Conservation (phyloP, 2,113 vertebrate species). For the Tringa solitaria region DNA sequence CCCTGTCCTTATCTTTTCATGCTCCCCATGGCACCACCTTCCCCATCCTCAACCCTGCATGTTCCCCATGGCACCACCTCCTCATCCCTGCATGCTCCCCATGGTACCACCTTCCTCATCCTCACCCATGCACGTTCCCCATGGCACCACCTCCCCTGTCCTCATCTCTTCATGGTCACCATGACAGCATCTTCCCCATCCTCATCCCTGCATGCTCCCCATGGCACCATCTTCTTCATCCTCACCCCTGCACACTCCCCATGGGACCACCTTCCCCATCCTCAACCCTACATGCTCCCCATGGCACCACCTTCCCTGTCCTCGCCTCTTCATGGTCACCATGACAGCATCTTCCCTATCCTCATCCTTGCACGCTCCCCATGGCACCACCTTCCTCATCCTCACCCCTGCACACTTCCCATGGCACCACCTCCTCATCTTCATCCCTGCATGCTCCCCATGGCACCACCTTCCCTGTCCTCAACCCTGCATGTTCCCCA, state of each 20-base stretch:
- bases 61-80: background rate
- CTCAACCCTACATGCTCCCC: rapidly evolving
- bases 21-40: background rate
- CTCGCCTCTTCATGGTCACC: background rate
- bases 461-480: background rate
- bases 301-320: background rate
- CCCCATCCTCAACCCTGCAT: background rate
- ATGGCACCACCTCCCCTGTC: background rate
- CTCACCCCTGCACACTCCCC: too few species aligned
- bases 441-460: background rate
- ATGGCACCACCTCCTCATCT: background rate
- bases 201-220: background rate
- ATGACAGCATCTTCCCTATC: background rate
- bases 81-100: too few species aligned
- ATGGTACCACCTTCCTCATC: background rate
- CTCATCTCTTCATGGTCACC: background rate
- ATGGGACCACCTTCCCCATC: background rate
- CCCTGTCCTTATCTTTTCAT: too few species aligned
- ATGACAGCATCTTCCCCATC: background rate
- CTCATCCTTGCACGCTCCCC: background rate
- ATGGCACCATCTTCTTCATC: too few species aligned
- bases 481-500: too few species aligned
- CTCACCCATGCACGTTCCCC: background rate
- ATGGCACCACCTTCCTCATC: too few species aligned
- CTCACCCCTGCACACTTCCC: too few species aligned